These are phyloP conservation scores for Epiblema foenella DNA, from an alignment of 2,888 invertebrate species.

Conservation along the genomic window DNA sequence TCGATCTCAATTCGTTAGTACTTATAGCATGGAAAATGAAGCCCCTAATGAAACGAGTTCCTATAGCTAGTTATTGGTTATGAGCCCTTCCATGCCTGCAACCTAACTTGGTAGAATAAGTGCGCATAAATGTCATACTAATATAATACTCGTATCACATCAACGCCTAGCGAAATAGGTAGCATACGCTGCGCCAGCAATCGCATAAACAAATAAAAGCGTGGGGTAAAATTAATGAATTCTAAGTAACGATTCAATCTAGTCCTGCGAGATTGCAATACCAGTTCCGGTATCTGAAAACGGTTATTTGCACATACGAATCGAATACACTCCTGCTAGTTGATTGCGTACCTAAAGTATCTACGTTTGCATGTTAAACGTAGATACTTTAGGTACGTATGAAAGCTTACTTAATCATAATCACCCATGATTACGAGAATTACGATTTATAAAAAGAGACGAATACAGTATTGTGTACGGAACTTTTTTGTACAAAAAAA, in stretches of 20 bases:
- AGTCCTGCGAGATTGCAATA: neutral
- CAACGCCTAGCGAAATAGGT: neutral
- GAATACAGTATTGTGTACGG: too few species aligned
- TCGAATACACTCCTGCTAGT: neutral
- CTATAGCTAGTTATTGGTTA: neutral
- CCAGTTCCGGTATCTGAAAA: neutral
- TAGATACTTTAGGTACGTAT: too few species aligned
- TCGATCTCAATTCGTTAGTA: too few species aligned
- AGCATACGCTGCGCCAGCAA: neutral
- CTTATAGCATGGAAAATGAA: too few species aligned
- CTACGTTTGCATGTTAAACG: too few species aligned
- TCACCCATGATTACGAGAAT: too few species aligned
- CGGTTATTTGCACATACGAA: neutral
- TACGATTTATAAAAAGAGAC: too few species aligned
- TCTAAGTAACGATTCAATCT: slow-evolving; percentile 13
- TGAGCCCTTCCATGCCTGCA: neutral
- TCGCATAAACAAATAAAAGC: slow-evolving; percentile 8
- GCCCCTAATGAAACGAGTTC: neutral
- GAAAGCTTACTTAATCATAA: too few species aligned
- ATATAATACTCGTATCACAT: neutral
- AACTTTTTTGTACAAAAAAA: too few species aligned
- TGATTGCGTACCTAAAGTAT: too few species aligned
- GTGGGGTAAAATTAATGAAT: slow-evolving; percentile 10
- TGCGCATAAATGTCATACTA: neutral
- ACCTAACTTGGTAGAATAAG: neutral